Evolutionary conservation across 2,797 vertebrate species (phyloP).

Genomic region (Oryzias sinensis): DNA sequence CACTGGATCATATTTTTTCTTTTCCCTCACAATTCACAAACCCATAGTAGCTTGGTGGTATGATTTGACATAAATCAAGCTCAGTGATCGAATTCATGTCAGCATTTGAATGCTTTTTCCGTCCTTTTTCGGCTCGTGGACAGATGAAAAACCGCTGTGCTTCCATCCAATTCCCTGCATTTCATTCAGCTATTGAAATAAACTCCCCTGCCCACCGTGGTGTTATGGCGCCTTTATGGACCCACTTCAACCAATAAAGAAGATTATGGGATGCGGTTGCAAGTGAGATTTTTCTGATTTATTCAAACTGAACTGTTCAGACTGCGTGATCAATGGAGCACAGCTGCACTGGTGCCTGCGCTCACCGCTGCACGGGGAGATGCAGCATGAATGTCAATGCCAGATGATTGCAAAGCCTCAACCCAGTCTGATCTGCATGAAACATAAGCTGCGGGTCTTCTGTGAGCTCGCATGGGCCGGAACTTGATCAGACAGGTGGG

Average conservation of each 20-base stretch:
- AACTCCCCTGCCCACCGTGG: slow-evolving; percentile 34
- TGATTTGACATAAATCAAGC: slow-evolving; percentile 30
- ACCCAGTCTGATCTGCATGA: slow-evolving; percentile 7
- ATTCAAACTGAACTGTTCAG: slow-evolving; percentile 21
- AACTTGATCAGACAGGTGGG: slow-evolving; percentile 58
- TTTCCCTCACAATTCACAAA: slow-evolving; percentile 5
- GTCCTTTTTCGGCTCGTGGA: slow-evolving; percentile 42
- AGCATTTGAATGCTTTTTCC: neutral
- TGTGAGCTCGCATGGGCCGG: too few species aligned
- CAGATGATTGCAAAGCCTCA: slow-evolving; percentile 9
- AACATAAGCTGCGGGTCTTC: neutral
- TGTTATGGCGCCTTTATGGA: slow-evolving; percentile 15
- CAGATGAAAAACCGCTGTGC: slow-evolving; percentile 61
- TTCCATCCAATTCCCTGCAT: slow-evolving; percentile 29
- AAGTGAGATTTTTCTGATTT: slow-evolving; percentile 11
- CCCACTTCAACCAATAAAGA: slow-evolving; percentile 29
- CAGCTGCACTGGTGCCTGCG: slow-evolving; percentile 40
- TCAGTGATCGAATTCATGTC: neutral
- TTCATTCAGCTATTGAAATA: slow-evolving; percentile 43
- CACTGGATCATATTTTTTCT: slow-evolving; percentile 32
- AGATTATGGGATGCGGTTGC: slow-evolving; percentile 15
- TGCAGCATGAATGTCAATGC: slow-evolving; percentile 70
- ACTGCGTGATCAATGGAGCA: slow-evolving; percentile 48
- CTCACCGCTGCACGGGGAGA: slow-evolving; percentile 42
- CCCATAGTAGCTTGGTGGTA: slow-evolving; percentile 13